Evolutionary conservation across 2,113 vertebrate species (phyloP), one percentile per base, ranked within the genome.

Genomic region (Hassar affinis): DNA sequence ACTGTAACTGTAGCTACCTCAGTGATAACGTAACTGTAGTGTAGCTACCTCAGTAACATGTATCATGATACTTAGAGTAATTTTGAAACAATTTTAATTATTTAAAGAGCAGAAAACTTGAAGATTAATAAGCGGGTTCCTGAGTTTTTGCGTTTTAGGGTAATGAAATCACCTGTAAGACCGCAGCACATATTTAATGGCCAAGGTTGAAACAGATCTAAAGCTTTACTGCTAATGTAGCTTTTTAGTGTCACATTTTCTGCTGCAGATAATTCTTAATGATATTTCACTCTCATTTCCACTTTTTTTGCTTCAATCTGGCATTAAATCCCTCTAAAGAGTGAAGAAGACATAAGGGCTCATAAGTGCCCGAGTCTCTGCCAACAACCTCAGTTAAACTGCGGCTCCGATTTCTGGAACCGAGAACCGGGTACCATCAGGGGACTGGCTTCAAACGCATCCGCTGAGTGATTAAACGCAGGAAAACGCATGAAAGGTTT

Each of bases 311-410:
- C 71, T 51, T 30, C n/a, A 51, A 18, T 30, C 15, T 75, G 14
- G 27, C 72, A 52, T 18, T 52, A 30, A 22, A 11, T 33, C 11
- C 17, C 68, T 4, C 17, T 3, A 18, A 56, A 56, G 51, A 56
- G 30, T 11, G 3, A 25, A 77, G 74, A 77, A 35, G 74, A 35
- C 74, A 56, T 54, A 77, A 77, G 51, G 54, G 74, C 51, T 77
- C 74, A 77, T 56, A 77, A 77, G 74, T 77, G 51, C 74, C 20
- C 0, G 51, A 56, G 51, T 56, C 74, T 35, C 74, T 56, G 74
- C 74, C 74, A 77, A 38, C 30, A 35, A 49, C 12, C 42, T 72
- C 38, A 5, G 35, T 69, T 25, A 18, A 42, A 42, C 33, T 74
- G 45, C 72, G 20, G 49, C 30, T 35, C 51, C 20, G 10, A 56